Percentiles rank a stretch among this genome's conserved stretches.
Conservation (phyloP, 2,113 vertebrate species). For the Salminus brasiliensis region DNA sequence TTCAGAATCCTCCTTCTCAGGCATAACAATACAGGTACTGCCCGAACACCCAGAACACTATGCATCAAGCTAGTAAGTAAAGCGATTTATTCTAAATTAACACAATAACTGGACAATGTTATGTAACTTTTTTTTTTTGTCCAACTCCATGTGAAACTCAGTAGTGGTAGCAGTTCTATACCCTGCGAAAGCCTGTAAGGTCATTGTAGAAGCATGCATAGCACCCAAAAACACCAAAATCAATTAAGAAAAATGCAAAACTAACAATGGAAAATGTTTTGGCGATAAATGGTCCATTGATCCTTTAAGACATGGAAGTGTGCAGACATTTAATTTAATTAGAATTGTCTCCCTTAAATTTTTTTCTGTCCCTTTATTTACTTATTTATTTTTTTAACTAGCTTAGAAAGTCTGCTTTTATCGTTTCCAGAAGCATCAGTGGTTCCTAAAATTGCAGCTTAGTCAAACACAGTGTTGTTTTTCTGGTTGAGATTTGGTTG, state of each 20-base stretch:
- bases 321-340: background rate
- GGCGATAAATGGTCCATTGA: background rate
- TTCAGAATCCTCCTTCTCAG: too few species aligned
- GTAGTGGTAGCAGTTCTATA: background rate
- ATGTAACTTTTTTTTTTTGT: background rate
- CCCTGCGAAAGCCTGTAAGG: background rate
- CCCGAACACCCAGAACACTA: too few species aligned
- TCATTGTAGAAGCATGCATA: background rate
- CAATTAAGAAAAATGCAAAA: background rate
- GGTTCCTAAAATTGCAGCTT: background rate
- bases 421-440: background rate
- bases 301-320: background rate
- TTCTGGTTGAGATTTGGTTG: slow-evolving; percentile 24
- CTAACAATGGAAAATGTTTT: background rate
- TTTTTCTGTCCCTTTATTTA: background rate
- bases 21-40: too few species aligned
- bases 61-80: too few species aligned
- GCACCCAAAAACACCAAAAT: background rate
- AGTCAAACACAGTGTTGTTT: background rate
- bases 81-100: too few species aligned
- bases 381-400: background rate
- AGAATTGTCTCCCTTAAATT: background rate
- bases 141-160: background rate
- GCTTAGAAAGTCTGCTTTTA: background rate
- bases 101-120: too few species aligned